phyloP scores from a whole-genome alignment of 2,888 invertebrate species.

The Lepidonotus clava region DNA sequence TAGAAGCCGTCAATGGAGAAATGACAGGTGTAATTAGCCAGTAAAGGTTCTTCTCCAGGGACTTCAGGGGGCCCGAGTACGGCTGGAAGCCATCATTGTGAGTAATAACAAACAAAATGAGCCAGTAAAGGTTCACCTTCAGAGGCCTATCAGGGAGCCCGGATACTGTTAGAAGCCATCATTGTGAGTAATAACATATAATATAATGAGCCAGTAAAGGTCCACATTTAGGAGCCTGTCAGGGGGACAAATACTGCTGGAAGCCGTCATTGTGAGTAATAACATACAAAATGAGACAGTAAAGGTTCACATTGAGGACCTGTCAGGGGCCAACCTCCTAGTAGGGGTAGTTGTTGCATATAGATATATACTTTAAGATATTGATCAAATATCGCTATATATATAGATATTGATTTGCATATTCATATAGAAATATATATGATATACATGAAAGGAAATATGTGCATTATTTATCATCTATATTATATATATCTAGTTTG shows the following conservation, averaged over 20 bases:
- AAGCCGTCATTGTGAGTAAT: not conserved
- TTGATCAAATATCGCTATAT: too few relatives aligned
- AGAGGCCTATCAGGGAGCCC: not conserved
- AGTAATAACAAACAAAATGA: not conserved
- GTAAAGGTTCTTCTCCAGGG: not conserved
- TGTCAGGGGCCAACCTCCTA: not conserved
- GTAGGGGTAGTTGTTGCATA: too few relatives aligned
- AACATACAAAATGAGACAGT: not conserved
- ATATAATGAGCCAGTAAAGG: not conserved
- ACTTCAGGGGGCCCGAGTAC: not conserved
- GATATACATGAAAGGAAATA: too few relatives aligned
- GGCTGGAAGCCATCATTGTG: not conserved
- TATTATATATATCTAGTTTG: too few relatives aligned
- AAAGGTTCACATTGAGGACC: not conserved
- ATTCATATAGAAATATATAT: too few relatives aligned
- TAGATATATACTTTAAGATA: too few relatives aligned
- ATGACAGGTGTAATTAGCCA: not conserved
- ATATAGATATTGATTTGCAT: too few relatives aligned
- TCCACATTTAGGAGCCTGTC: not conserved
- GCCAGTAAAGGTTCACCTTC: not conserved
- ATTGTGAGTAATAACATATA: not conserved
- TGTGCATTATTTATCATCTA: too few relatives aligned
- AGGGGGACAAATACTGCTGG: not conserved
- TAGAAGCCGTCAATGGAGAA: not conserved
- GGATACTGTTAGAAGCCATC: not conserved